Evolutionary conservation across 2,888 invertebrate species (phyloP).

Genomic region (Mythimna lalbum): DNA sequence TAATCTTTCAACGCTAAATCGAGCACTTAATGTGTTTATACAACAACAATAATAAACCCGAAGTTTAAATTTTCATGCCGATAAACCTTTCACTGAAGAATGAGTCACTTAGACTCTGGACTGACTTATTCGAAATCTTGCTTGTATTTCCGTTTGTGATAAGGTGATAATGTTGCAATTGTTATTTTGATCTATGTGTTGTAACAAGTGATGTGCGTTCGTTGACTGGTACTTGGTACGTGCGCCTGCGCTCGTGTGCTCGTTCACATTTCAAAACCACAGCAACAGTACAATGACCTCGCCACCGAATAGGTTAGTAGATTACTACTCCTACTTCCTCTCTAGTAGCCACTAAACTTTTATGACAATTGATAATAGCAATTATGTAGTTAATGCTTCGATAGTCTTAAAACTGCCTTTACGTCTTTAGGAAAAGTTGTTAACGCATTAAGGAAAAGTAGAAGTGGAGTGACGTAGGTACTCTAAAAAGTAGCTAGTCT

Average conservation of each 20-base stretch:
- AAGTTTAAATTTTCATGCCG: constrained; percentile 29
- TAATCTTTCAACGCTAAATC: constrained; percentile 34
- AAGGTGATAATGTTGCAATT: constrained; percentile 29
- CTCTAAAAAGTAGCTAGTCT: too few species aligned
- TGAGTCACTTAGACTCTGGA: constrained; percentile 24
- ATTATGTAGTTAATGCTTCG: constrained; percentile 30
- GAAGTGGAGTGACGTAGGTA: constrained; percentile 11
- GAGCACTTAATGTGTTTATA: constrained; percentile 47
- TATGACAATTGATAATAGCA: constrained; percentile 53
- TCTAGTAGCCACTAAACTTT: constrained; percentile 53
- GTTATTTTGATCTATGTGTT: constrained; percentile 34
- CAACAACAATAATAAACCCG: constrained; percentile 45
- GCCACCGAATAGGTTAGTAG: constrained; percentile 70
- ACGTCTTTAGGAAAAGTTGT: constrained; percentile 22
- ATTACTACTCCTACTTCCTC: constrained; percentile 70
- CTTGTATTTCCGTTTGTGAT: constrained; percentile 24
- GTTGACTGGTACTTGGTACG: constrained; percentile 67
- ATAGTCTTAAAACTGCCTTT: constrained; percentile 7
- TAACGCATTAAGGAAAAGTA: constrained; percentile 15
- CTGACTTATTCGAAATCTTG: constrained; percentile 14
- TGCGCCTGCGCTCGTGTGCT: constrained; percentile 68
- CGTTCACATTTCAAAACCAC: constrained; percentile 70
- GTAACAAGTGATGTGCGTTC: constrained; percentile 37
- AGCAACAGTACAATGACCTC: constrained; percentile 77
- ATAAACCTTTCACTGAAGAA: constrained; percentile 48